Evolutionary conservation across 2,797 vertebrate genomes (phyloP), one percentile per base, ranked within the genome.

Genomic region (Eulemur coronatus): DNA sequence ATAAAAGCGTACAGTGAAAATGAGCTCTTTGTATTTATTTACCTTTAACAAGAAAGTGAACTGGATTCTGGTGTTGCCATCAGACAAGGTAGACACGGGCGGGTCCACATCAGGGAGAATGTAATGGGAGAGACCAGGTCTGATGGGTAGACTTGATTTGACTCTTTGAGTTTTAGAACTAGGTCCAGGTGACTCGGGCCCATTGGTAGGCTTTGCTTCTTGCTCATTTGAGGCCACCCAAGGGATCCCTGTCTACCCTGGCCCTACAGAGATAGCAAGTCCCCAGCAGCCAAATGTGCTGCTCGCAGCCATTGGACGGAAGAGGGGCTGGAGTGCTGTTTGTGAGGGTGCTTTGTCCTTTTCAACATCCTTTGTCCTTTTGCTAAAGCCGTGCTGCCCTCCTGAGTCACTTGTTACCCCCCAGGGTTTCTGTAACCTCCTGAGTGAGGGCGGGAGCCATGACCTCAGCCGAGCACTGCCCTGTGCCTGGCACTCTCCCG

Each of bases 381-480:
- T 28, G 26, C 57, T 59, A 28, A 28, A 59, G 57, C n/a, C 38
- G 41, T 26, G 70, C 48, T 80, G 30, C 72, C 69, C 20, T 3
- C 30, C 24, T 35, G 9, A 33, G 33, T 24, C 70, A 33, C 14
- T 26, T 8, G 11, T 11, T 33, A 15, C 2, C 13, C 38, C 38
- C 7, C 57, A 0, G 0, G 30, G 57, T 59, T 59, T 59, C 28
- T 28, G 28, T 59, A 28, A 2, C 30, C 35, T 59, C 12, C 84
- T 1, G 2, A 65, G 9, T 18, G 50, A 52, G 1, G 18, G 28
- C 1, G 14, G 38, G 20, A 33, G 55, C 55, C 0, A 0, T 5
- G 59, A 48, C 24, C 30, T 79, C 35, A 10, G 6, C 7, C 0
- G 10, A 14, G 35, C 17, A 4, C 50, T 26, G 5, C 33, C 4